Percentiles rank a stretch among this genome's conserved stretches.
Conservation (phyloP, 2,888 invertebrate species). For the Archips crataeganus region DNA sequence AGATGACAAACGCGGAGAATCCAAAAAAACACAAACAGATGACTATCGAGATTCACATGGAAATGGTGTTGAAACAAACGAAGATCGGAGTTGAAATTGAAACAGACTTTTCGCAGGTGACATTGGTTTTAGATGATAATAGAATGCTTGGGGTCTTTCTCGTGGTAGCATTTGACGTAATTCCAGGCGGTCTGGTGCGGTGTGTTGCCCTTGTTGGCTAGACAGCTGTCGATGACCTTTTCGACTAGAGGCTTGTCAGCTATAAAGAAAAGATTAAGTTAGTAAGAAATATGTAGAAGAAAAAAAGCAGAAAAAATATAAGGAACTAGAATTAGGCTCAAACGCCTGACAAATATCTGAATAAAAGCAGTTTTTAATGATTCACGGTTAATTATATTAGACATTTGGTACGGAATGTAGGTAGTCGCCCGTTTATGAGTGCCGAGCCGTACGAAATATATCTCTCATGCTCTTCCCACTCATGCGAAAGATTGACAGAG, state of each 20-base stretch:
- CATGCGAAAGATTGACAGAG: too few species aligned
- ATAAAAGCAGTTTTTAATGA: too few species aligned
- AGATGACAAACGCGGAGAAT: conserved; percentile 1
- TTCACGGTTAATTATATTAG: too few species aligned
- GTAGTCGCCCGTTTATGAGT: too few species aligned
- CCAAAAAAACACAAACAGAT: not conserved
- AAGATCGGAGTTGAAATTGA: conserved; percentile 2
- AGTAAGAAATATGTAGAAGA: too few species aligned
- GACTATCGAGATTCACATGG: not conserved
- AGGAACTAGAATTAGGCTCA: too few species aligned
- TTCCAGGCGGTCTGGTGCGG: conserved; percentile 83
- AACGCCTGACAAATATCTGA: too few species aligned
- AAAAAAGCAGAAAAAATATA: too few species aligned
- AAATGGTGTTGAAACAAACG: not conserved
- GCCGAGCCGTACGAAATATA: too few species aligned
- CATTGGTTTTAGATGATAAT: conserved; percentile 68
- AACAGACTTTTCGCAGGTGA: not conserved
- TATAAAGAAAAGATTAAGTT: conserved; percentile 47
- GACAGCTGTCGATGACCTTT: conserved; percentile 77
- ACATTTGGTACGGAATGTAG: too few species aligned
- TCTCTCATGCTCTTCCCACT: too few species aligned
- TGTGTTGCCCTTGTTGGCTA: conserved; percentile 78
- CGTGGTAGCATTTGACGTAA: conserved; percentile 83
- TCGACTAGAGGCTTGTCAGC: conserved; percentile 78
- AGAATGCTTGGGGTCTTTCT: conserved; percentile 82